phyloP scores from a whole-genome alignment of 30 jellyfish, hydroid and myxozoan genomes.

The Cassiopea andromeda region DNA sequence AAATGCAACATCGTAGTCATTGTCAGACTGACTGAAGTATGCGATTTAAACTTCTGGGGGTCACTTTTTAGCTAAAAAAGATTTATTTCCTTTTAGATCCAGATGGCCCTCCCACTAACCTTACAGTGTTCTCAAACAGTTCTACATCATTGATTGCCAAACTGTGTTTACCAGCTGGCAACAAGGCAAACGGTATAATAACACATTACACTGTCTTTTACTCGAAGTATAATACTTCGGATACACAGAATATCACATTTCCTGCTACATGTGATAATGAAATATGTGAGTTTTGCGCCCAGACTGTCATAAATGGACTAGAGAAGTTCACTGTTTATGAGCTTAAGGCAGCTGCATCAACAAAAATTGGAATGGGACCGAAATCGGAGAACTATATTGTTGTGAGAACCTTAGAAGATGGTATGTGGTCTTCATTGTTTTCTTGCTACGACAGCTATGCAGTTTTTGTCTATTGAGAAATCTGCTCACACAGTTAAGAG shows the following conservation, averaged over 20 bases:
- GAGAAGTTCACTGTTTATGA: neutral
- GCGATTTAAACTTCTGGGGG: too few relatives aligned
- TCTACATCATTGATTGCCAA: neutral
- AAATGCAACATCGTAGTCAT: too few relatives aligned
- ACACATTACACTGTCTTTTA: conserved; percentile 21
- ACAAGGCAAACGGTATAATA: conserved; percentile 2
- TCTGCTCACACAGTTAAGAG: too few relatives aligned
- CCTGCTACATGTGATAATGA: neutral
- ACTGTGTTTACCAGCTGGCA: neutral
- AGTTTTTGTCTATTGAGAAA: too few relatives aligned
- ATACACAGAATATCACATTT: neutral
- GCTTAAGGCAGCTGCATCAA: conserved; percentile 13
- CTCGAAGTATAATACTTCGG: neutral
- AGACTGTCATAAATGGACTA: neutral
- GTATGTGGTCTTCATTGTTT: neutral
- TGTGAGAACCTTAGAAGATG: conserved; percentile 17
- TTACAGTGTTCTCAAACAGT: neutral
- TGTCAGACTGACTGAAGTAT: too few relatives aligned
- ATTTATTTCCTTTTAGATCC: neutral
- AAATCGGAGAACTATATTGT: neutral
- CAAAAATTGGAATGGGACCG: conserved; percentile 31
- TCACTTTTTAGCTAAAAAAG: too few relatives aligned
- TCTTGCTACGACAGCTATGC: neutral
- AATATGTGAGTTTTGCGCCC: neutral
- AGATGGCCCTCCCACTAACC: conserved; percentile 13